Percentiles rank a stretch among this genome's conserved stretches.
phyloP scores from a whole-genome alignment of 2,888 invertebrate genomes.

The Incurvaria masculella region DNA sequence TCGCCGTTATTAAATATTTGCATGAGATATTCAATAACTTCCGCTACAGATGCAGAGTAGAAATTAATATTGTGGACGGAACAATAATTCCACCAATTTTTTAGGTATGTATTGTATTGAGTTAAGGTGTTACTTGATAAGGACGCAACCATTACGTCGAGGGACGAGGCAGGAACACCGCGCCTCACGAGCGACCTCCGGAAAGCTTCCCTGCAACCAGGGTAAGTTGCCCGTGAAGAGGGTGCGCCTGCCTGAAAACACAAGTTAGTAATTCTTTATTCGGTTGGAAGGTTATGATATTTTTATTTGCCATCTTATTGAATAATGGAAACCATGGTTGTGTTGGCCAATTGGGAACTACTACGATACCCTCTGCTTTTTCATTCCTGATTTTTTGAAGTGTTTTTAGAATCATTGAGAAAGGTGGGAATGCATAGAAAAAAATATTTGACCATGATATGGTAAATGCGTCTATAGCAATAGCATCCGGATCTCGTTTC shows the following conservation, averaged over 20 bases:
- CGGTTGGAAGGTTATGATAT: too few species aligned
- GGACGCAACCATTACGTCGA: conserved; percentile 4
- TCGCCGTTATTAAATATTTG: conserved; percentile 1
- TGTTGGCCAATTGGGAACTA: conserved; percentile 5
- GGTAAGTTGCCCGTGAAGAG: background rate
- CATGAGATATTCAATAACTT: conserved; percentile 3
- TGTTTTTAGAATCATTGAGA: conserved; percentile 8
- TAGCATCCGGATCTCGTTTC: conserved; percentile 10
- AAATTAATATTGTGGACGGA: background rate
- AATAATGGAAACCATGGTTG: conserved; percentile 5
- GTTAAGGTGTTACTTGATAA: conserved; percentile 1
- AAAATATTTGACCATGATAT: conserved; percentile 6
- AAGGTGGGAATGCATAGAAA: conserved; percentile 14
- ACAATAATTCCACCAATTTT: conserved; percentile 2
- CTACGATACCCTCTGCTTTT: conserved; percentile 8
- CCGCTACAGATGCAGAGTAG: background rate
- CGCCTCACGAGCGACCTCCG: conserved; percentile 1
- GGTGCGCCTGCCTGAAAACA: too few species aligned
- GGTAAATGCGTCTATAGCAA: conserved; percentile 13
- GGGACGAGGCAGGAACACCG: background rate
- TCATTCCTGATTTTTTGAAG: conserved; percentile 11
- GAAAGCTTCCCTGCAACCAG: conserved; percentile 9
- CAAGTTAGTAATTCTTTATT: too few species aligned
- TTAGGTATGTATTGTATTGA: conserved; percentile 1
- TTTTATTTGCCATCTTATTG: too few species aligned